Base-by-base conservation (phyloP, 2,797 vertebrate species). In the Ptychobarbus kaznakovi region DNA sequence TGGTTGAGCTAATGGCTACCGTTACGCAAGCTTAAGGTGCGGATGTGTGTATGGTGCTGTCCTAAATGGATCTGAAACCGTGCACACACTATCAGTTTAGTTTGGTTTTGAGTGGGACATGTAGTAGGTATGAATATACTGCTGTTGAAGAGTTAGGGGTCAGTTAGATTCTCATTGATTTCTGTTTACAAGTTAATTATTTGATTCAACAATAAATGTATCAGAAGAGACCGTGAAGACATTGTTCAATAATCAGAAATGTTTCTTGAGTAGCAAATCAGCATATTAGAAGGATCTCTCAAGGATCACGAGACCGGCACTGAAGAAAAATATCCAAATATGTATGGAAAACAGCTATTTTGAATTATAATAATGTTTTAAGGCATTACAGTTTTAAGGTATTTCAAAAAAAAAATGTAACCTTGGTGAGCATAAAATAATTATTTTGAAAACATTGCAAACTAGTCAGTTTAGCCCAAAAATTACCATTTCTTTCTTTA, bases 1-100 rank as follows among this genome's bases (percentile, higher is more conserved):
- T 66, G 38, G 76, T 61, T 82, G 13, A 44, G 61, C 81, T 75
- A 80, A 61, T 74, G 22, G 61, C 38, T 63, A 46, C 40, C 11
- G 42, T 51, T 51, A 11, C 22, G 32, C 49, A 65, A 73, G 56
- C 40, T 38, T 74, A 40, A 32, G 51, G 1, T 68, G 42, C 38
- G 49, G 51, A 46, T 79, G 61, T 74, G 68, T 56, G 70, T 68
- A 18, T 18, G 49, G 61, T 49, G 13, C 56, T 49, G 35, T 68
- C 28, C 22, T 32, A 28, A 69, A 53, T 28, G 16, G n/a, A 77
- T 76, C 20, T 53, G 32, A 76, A 76, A n/a, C 12, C 32, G 32
- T 32, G 1, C 11, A 15, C 4, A n/a, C n/a, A n/a, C 20, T 56
- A 6, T 76, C 32, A 38, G 32, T 65, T 65, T 16, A 32, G 28